phyloP scores from a whole-genome alignment of 2,888 invertebrate genomes.

The Heteropelma amictum region DNA sequence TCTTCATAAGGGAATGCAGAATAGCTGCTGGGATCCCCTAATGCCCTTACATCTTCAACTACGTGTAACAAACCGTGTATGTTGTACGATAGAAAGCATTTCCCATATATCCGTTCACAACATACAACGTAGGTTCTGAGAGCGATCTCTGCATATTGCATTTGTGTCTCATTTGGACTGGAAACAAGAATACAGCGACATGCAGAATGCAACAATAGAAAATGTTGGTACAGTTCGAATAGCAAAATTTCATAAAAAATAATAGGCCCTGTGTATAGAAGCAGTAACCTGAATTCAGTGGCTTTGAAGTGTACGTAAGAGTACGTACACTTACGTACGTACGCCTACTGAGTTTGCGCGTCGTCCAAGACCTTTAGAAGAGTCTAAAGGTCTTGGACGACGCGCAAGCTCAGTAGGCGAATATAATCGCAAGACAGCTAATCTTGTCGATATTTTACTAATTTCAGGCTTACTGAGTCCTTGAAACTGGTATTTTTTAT shows the following conservation, averaged over 20 bases:
- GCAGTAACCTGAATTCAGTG: slow-evolving; percentile 59
- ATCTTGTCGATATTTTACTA: slow-evolving; percentile 29
- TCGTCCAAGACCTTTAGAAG: slow-evolving; percentile 52
- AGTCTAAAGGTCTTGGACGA: slow-evolving; percentile 52
- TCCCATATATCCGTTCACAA: not conserved
- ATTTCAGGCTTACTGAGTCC: slow-evolving; percentile 18
- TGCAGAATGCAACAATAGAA: slow-evolving; percentile 33
- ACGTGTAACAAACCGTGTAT: slow-evolving; percentile 10
- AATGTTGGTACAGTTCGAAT: slow-evolving; percentile 39
- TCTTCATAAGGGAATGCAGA: slow-evolving; percentile 32
- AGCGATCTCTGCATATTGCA: not conserved
- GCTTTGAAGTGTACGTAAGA: slow-evolving; percentile 56
- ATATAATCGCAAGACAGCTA: slow-evolving; percentile 31
- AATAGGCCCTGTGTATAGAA: slow-evolving; percentile 61
- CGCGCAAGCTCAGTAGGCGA: slow-evolving; percentile 61
- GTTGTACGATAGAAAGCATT: slow-evolving; percentile 2
- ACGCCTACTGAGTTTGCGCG: slow-evolving; percentile 61
- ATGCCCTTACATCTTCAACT: slow-evolving; percentile 8
- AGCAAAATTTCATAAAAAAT: slow-evolving; percentile 45
- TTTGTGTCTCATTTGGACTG: slow-evolving; percentile 4
- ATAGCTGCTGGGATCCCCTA: not conserved
- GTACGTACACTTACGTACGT: too few relatives aligned
- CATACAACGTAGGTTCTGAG: slow-evolving; percentile 1
- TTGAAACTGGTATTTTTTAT: slow-evolving; percentile 28
- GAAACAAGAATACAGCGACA: not conserved